phyloP scores from a whole-genome alignment of 2,113 vertebrate species.

The Oryzias curvinotus region DNA sequence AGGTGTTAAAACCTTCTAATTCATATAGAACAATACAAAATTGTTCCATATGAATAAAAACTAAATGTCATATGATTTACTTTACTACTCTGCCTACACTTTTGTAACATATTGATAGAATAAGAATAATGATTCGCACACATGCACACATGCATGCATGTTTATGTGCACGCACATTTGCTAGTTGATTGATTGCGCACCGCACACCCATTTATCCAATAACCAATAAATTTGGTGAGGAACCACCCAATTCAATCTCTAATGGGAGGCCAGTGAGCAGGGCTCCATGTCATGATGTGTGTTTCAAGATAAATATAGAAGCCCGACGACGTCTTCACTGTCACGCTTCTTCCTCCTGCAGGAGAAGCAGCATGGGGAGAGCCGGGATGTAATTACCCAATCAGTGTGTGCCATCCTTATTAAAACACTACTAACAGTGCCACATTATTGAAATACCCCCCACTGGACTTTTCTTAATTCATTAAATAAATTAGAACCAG shows the following conservation, averaged over 20 bases:
- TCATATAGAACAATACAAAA: too few relatives aligned
- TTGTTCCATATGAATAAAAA: too few relatives aligned
- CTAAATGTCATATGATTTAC: too few relatives aligned
- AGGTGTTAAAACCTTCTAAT: too few relatives aligned
- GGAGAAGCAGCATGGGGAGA: slow-evolving; percentile 69
- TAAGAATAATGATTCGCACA: slow-evolving; percentile 2
- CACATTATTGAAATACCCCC: slow-evolving; percentile 91
- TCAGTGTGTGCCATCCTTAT: slow-evolving; percentile 83
- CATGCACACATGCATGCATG: slow-evolving; percentile 7
- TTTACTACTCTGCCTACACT: background rate
- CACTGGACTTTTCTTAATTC: slow-evolving; percentile 86
- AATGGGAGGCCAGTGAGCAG: slow-evolving; percentile 44
- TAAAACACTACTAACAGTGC: slow-evolving; percentile 86
- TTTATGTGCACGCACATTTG: slow-evolving; percentile 31
- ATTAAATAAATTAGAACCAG: slow-evolving; percentile 87
- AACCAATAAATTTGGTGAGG: slow-evolving; percentile 39
- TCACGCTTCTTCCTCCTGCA: slow-evolving; percentile 57
- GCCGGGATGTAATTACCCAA: slow-evolving; percentile 84
- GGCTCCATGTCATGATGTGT: slow-evolving; percentile 41
- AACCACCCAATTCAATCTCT: slow-evolving; percentile 48
- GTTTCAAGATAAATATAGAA: slow-evolving; percentile 68
- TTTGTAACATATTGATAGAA: background rate
- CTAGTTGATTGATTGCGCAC: slow-evolving; percentile 41
- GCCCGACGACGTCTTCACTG: slow-evolving; percentile 55
- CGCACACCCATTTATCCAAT: slow-evolving; percentile 37